Evolutionary conservation across 1,140 invertebrate species (phyloP).

Genomic region (Acarapis woodi): DNA sequence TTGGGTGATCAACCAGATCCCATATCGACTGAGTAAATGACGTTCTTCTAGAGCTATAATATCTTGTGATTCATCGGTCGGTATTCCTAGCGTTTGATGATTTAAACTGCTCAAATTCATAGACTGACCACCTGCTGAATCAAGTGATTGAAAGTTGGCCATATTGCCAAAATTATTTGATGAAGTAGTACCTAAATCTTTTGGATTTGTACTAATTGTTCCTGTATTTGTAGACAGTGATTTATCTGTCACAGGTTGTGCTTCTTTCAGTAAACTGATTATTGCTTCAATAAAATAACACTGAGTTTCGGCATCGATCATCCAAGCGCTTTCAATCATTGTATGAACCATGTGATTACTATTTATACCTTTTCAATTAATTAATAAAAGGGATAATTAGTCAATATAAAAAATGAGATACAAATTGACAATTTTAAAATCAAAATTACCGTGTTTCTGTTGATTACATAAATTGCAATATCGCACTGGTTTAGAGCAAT

Average conservation of each 20-base stretch:
- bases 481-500: constrained; percentile 74
- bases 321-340: constrained; percentile 50
- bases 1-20: constrained; percentile 82
- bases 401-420: constrained; percentile 20
- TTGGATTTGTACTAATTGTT: not conserved
- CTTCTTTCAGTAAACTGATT: constrained; percentile 20
- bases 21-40: constrained; percentile 69
- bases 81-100: constrained; percentile 17
- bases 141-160: constrained; percentile 11
- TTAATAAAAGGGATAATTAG: too few species aligned
- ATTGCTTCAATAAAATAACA: constrained; percentile 87
- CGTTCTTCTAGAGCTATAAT: constrained; percentile 30
- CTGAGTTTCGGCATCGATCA: constrained; percentile 61
- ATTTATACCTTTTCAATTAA: too few species aligned
- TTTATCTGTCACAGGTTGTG: constrained; percentile 16
- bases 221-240: constrained; percentile 12
- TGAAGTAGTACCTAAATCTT: not conserved
- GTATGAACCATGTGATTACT: constrained; percentile 66
- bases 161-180: constrained; percentile 7
- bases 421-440: too few species aligned
- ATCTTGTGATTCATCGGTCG: constrained; percentile 17
- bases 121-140: too few species aligned
- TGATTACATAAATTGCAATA: constrained; percentile 63
- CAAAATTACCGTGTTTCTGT: constrained; percentile 6
- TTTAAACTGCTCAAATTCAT: too few species aligned